Base-by-base conservation (phyloP, 1,140 invertebrate genomes). In the Lethrus apterus region DNA sequence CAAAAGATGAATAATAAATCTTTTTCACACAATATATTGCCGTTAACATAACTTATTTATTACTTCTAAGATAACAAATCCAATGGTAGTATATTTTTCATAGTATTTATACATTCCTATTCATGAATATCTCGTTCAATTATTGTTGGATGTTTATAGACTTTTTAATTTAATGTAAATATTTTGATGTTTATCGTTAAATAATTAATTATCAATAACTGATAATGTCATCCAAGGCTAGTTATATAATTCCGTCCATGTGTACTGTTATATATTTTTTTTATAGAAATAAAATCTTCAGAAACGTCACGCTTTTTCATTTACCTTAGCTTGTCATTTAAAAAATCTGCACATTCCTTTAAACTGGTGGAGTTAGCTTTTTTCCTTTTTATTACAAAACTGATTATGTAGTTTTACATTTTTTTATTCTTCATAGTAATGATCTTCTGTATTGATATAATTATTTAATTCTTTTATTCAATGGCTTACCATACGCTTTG, bases 171-270 rank as follows among this genome's bases (percentile, higher is more conserved):
- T 18, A 20, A 19, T 21, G n/a, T 42, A 29, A 31, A 32, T 29
- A 15, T 13, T 44, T 44, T 32, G 11, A 38, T 21, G 20, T n/a
- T 38, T 38, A 21, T 14, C 15, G 14, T 21, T 21, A 38, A 38
- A 21, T 18, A n/a, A n/a, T n/a, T n/a, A n/a, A n/a, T n/a, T n/a
- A n/a, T n/a, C n/a, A n/a, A n/a, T n/a, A n/a, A n/a, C n/a, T n/a
- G n/a, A n/a, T n/a, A n/a, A n/a, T n/a, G n/a, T n/a, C n/a, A n/a
- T n/a, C n/a, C n/a, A 38, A 38, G 35, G 35, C 35, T 38, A 45
- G 33, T 45, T 34, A 32, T 45, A 36, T 11, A 45, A 23, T 23
- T 38, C 44, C 43, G 43, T 46, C 44, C 44, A 46, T 10, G 18
- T 18, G 9, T 18, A 18, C 31, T 32, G 23, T 30, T 44, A 14